Conservation (phyloP, 2,888 invertebrate genomes). For the Erynnis tages region DNA sequence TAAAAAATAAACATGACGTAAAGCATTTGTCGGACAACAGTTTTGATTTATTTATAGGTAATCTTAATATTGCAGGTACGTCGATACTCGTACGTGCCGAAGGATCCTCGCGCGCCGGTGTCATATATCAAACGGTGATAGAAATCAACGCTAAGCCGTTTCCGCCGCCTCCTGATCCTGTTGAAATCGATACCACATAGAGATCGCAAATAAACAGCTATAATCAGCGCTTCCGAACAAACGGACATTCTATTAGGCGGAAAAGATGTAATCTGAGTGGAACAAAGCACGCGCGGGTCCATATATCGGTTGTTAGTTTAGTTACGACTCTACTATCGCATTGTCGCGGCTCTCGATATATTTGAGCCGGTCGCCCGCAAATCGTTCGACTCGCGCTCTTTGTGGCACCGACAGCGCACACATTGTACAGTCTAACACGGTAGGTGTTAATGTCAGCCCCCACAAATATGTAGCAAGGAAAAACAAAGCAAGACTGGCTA, state of each 20-base stretch:
- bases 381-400: conserved; percentile 40
- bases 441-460: conserved; percentile 45
- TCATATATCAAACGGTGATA: conserved; percentile 20
- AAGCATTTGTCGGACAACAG: no score
- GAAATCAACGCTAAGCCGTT: conserved; percentile 14
- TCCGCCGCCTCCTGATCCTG: conserved; percentile 11
- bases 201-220: conserved; percentile 27
- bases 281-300: conserved; percentile 41
- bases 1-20: no score
- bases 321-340: conserved; percentile 41
- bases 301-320: conserved; percentile 39
- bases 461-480: conserved; percentile 45
- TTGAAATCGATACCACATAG: conserved; percentile 22
- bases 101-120: not conserved
- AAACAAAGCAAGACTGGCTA: conserved; percentile 40
- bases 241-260: conserved; percentile 38
- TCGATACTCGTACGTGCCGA: not conserved
- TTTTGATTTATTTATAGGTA: not conserved
- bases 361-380: conserved; percentile 39
- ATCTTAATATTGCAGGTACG: not conserved
- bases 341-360: conserved; percentile 41
- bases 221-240: conserved; percentile 25
- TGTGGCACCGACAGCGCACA: conserved; percentile 41
- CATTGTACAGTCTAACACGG: conserved; percentile 43
- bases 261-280: conserved; percentile 43